Base-by-base conservation (phyloP, 2,113 vertebrate species). In the Geococcyx californianus region DNA sequence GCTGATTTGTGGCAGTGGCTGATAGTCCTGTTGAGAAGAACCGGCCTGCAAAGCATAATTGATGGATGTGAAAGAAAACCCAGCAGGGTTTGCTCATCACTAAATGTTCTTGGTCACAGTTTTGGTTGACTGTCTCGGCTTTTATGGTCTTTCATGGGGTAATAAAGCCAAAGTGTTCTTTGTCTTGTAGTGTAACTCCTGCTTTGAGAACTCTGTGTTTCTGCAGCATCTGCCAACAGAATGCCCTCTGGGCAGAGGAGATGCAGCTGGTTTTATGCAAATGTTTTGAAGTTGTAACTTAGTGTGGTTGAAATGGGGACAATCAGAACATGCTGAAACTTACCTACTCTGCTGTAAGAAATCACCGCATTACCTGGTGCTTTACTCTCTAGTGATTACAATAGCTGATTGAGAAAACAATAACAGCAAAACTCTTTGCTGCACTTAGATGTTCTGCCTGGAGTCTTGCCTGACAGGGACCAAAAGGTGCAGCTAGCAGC, bases 201-300 rank as follows among this genome's bases (percentile, higher is more conserved):
- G 82, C 38, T 52, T n/a, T 56, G 82, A 81, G 85, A 78, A 88
- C 49, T 77, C 84, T 23, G 31, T 4, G 9, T 81, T 91, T 70
- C 68, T 77, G 44, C 19, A 44, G 34, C 1, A 3, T 59, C 75
- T 92, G 73, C 85, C 88, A 92, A 15, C 11, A 81, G 87, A 89
- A 21, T n/a, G 63, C 83, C 59, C 55, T 45, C 83, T 55, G 75
- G 54, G 75, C 87, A 93, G 68, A 93, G 75, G 59, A 86, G 78
- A 47, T 44, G 85, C 84, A 83, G 78, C 75, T 77, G 87, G 17
- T 59, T 75, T 66, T 28, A 56, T 44, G 81, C 60, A 74, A 83
- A 89, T 52, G 34, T 21, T 55, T 84, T 29, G 1, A 42, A 83
- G 38, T 5, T 83, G 38, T 66, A 77, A 47, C 6, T 85, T 36